Evolutionary conservation across 2,113 vertebrate species (phyloP).

Genomic region (Craseonycteris thonglongyai): DNA sequence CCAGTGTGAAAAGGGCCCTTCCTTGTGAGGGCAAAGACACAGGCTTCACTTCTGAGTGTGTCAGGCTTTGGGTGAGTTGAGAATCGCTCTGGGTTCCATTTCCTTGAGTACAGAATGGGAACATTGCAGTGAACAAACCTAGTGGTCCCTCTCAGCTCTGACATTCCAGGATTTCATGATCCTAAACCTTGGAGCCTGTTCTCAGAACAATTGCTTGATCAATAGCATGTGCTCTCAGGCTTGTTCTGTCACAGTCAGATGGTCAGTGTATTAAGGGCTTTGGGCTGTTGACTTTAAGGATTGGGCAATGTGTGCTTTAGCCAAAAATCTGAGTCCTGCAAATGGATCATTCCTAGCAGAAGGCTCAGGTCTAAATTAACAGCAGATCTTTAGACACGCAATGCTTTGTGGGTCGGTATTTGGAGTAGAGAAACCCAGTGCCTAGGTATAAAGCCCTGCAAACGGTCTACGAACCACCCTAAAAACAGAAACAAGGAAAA

Average conservation of each 20-base stretch:
- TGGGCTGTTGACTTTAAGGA: slow-evolving; percentile 66
- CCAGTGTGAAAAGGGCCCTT: neutral
- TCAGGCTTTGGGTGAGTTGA: neutral
- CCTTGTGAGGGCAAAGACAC: neutral
- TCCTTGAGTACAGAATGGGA: neutral
- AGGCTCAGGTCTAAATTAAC: slow-evolving; percentile 57
- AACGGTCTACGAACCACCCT: neutral
- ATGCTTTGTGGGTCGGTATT: neutral
- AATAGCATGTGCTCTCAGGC: neutral
- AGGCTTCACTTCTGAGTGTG: rapidly evolving
- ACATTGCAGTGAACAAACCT: neutral
- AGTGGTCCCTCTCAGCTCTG: neutral
- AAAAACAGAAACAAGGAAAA: neutral
- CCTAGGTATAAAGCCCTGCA: neutral
- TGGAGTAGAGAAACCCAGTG: neutral
- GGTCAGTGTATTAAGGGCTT: slow-evolving; percentile 31
- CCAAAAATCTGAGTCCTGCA: slow-evolving; percentile 42
- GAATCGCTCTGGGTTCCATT: neutral
- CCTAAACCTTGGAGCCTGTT: slow-evolving; percentile 28
- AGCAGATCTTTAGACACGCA: slow-evolving; percentile 49
- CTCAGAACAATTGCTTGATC: slow-evolving; percentile 39
- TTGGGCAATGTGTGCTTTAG: slow-evolving; percentile 59
- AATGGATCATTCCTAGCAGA: slow-evolving; percentile 31
- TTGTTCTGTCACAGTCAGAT: slow-evolving; percentile 23
- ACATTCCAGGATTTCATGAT: slow-evolving; percentile 41